Evolutionary conservation across 2,113 vertebrate species (phyloP), one percentile per base, ranked within the genome.

Genomic region (Charadrius vociferus): DNA sequence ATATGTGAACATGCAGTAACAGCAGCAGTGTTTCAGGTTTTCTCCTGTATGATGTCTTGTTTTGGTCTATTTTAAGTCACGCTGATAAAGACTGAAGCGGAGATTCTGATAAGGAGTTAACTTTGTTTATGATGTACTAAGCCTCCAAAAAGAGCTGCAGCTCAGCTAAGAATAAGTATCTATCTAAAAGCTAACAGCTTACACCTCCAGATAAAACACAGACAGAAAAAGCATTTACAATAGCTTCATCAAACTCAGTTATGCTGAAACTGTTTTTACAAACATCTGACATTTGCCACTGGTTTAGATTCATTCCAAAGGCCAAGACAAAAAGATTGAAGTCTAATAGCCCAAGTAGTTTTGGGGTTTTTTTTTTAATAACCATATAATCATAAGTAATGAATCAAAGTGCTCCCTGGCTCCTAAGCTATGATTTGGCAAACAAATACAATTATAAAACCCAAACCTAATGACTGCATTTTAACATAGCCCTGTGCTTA

Each of bases 1-100:
- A 0, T 0, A 0, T 0, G 32, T 9, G 29, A 16, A 6, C 0
- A 7, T 0, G 27, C 27, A 49, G 30, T 0, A 34, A 39, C 62
- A 74, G 68, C 73, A 23, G 20, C 1, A 14, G 36, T 0, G 0
- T 15, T 80, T 16, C 12, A 17, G 50, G 24, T 49, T 61, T 27
- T 7, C 53, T 80, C 79, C 79, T 19, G 30, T 21, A 3, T 4
- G 5, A 18, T 8, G 13, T 55, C n/a, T 90, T 19, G 63, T 16
- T 80, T 34, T 41, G 50, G 55, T 71, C 80, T 66, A 36, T 18
- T 86, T 80, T 22, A 58, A 74, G 55, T 59, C 86, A 8, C 3
- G 0, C 21, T 47, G 56, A 37, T 47, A 67, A 34, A 81, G 71
- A 73, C 32, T 70, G 49, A 78, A 58, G 62, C 61, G 14, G 86